Percentiles rank a stretch among this genome's conserved stretches.
These are phyloP conservation scores for Nematostella vectensis DNA, from an alignment of 92 coral and sea anemone species.

Conservation along the genomic window DNA sequence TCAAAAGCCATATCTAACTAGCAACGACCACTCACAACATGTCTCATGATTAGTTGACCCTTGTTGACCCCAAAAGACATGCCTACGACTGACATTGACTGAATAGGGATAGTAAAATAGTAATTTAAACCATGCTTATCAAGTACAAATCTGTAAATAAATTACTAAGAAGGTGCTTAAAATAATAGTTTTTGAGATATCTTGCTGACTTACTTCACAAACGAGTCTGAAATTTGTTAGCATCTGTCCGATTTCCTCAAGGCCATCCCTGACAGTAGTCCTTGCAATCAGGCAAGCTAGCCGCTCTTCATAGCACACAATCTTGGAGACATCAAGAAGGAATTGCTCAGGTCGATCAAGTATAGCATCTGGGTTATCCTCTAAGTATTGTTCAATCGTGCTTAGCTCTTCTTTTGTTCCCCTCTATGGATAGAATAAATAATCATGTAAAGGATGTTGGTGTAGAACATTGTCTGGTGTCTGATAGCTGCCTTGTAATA, in stretches of 20 bases:
- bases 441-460: not conserved
- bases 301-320: constrained; percentile 81
- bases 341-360: constrained; percentile 86
- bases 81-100: too few relatives aligned
- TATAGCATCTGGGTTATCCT: constrained; percentile 53
- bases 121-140: too few relatives aligned
- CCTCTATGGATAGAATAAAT: constrained; percentile 36
- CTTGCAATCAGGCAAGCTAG: constrained; percentile 64
- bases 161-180: too few relatives aligned
- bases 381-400: constrained; percentile 29
- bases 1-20: too few relatives aligned
- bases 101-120: too few relatives aligned
- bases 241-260: constrained; percentile 64
- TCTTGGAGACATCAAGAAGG: constrained; percentile 56
- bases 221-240: constrained; percentile 75
- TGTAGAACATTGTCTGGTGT: not conserved
- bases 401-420: constrained; percentile 72
- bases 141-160: too few relatives aligned
- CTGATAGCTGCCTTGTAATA: not conserved
- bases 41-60: too few relatives aligned
- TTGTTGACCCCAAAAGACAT: too few relatives aligned
- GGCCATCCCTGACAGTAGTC: constrained; percentile 56
- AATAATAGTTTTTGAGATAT: too few relatives aligned
- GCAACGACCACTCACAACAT: too few relatives aligned
- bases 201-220: constrained; percentile 75